Percentiles rank a stretch among this genome's conserved stretches.
Conservation (phyloP, 2,797 vertebrate genomes). For the Sebastiscus tertius region DNA sequence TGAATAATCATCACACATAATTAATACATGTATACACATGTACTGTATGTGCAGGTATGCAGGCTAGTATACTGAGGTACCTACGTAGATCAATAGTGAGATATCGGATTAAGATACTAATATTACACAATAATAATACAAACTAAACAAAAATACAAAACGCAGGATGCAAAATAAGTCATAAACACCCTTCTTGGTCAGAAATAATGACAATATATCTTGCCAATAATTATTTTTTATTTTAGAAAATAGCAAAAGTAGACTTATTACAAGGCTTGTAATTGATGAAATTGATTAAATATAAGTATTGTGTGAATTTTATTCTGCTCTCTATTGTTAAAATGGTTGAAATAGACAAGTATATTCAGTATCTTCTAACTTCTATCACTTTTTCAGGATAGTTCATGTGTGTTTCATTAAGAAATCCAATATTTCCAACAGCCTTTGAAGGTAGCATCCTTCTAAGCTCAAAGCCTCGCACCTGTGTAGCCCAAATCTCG, state of each 20-base stretch:
- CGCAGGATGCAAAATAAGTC: not conserved
- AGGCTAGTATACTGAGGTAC: not conserved
- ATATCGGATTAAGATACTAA: not conserved
- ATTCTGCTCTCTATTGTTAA: not conserved
- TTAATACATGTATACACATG: not conserved
- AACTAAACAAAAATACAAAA: not conserved
- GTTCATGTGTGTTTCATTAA: not conserved
- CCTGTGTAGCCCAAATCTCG: conserved; percentile 52
- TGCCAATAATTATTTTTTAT: not conserved
- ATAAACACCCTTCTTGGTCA: not conserved
- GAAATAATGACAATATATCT: not conserved
- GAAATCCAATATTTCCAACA: not conserved
- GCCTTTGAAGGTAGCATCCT: conserved; percentile 35
- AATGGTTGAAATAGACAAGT: not conserved
- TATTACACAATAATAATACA: not conserved
- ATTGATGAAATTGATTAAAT: too few relatives aligned
- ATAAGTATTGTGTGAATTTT: too few relatives aligned
- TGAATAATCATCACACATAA: not conserved
- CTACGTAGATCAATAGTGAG: not conserved
- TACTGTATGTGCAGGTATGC: not conserved
- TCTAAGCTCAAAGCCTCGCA: conserved; percentile 30
- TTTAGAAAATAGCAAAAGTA: not conserved
- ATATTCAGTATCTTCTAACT: not conserved
- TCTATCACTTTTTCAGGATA: not conserved
- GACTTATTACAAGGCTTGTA: not conserved